Conservation (phyloP, 2,797 vertebrate genomes). For the Ptychadena robeensis region DNA sequence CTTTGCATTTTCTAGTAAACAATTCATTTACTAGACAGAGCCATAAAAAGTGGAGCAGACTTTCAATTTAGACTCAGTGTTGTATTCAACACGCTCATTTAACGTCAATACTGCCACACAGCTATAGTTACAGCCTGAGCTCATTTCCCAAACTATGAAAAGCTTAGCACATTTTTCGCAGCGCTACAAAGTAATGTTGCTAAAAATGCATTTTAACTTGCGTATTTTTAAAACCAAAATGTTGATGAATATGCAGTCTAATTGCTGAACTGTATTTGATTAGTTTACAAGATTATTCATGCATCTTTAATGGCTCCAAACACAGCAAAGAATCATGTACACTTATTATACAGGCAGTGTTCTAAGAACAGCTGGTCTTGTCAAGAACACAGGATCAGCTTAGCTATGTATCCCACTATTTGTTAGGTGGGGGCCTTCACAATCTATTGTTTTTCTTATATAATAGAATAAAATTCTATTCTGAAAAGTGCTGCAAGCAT, state of each 20-base stretch:
- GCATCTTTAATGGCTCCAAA: slow-evolving; percentile 48
- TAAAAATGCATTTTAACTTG: slow-evolving; percentile 23
- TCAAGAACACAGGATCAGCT: slow-evolving; percentile 12
- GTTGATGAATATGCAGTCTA: slow-evolving; percentile 46
- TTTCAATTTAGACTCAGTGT: not conserved
- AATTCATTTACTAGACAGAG: slow-evolving; percentile 1
- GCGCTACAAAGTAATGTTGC: slow-evolving; percentile 28
- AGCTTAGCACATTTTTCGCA: slow-evolving; percentile 9
- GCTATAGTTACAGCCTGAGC: not conserved
- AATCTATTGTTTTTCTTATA: too few relatives aligned
- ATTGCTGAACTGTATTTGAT: slow-evolving; percentile 53
- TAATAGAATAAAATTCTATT: too few relatives aligned
- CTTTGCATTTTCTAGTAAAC: not conserved
- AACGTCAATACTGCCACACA: not conserved
- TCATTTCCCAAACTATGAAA: not conserved
- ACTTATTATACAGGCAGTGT: slow-evolving; percentile 40
- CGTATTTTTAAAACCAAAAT: slow-evolving; percentile 16
- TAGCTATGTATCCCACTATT: not conserved
- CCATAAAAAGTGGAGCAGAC: not conserved
- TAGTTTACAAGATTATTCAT: slow-evolving; percentile 54
- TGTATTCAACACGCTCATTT: slow-evolving; percentile 6
- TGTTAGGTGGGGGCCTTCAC: not conserved
- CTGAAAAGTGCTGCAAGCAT: too few relatives aligned
- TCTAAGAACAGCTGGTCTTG: slow-evolving; percentile 39
- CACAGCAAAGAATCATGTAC: slow-evolving; percentile 29